Conservation (phyloP, 2,797 vertebrate genomes). For the Synaphobranchus kaupii region DNA sequence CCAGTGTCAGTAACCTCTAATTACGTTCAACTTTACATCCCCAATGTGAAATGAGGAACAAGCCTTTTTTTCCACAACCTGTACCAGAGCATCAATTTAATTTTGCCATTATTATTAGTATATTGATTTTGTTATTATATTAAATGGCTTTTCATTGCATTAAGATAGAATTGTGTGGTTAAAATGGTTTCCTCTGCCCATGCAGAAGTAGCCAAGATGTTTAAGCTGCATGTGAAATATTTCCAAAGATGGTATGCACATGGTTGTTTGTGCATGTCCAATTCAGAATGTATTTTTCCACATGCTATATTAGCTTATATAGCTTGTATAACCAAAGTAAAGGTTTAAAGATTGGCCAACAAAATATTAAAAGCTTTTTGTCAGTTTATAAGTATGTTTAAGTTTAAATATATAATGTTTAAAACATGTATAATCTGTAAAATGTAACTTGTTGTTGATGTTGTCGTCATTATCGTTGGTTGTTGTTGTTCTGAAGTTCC, state of each 20-base stretch:
- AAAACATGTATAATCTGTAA: neutral
- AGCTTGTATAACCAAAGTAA: neutral
- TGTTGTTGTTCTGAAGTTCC: too few relatives aligned
- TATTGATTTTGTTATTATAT: conserved; percentile 40
- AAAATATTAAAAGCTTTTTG: neutral
- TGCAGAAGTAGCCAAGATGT: neutral
- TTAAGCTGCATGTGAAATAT: neutral
- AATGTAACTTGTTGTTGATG: neutral
- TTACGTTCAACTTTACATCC: conserved; percentile 39
- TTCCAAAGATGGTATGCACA: neutral
- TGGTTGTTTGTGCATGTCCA: neutral
- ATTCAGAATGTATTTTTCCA: neutral
- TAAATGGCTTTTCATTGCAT: conserved; percentile 27
- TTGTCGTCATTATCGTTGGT: too few relatives aligned
- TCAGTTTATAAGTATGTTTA: neutral
- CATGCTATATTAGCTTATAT: neutral
- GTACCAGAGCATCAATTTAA: neutral
- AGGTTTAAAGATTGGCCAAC: neutral
- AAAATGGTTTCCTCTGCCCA: neutral
- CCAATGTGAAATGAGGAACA: conserved; percentile 27
- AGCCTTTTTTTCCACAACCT: conserved; percentile 30
- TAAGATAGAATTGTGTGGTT: conserved; percentile 26
- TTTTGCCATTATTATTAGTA: conserved; percentile 21
- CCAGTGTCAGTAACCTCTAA: conserved; percentile 39
- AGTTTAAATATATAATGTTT: neutral